A percentile compares a stretch with the other conserved stretches of the same genome.
phyloP scores from a whole-genome alignment of 2,113 vertebrate species.

The Zosterops borbonicus region DNA sequence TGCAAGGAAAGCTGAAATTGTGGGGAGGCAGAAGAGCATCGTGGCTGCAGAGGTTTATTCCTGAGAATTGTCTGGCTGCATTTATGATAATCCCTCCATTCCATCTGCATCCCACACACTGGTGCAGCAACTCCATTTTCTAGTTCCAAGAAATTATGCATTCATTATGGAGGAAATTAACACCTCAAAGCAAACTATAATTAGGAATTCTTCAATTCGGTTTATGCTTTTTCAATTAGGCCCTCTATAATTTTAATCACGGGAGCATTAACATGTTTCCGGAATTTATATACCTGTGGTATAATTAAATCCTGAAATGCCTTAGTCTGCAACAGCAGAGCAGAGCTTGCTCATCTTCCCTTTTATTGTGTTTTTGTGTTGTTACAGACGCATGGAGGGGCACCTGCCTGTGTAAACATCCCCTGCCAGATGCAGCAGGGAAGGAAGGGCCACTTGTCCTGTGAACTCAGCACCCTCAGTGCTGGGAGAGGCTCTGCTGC shows the following conservation, averaged over 20 bases:
- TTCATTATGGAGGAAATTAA: constrained; percentile 79
- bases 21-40: neutral
- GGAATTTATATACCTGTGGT: constrained; percentile 82
- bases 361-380: constrained; percentile 4
- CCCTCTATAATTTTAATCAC: constrained; percentile 84
- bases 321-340: constrained; percentile 65
- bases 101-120: constrained; percentile 43
- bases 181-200: constrained; percentile 83
- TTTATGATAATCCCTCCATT: constrained; percentile 53
- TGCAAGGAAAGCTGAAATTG: neutral
- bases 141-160: constrained; percentile 78
- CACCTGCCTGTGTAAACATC: neutral
- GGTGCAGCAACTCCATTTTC: constrained; percentile 61
- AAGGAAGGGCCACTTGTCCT: neutral
- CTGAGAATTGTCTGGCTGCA: constrained; percentile 26
- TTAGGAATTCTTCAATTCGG: constrained; percentile 83
- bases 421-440: neutral
- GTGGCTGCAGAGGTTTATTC: constrained; percentile 21
- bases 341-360: constrained; percentile 60
- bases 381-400: neutral
- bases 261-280: constrained; percentile 83
- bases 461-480: neutral
- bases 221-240: constrained; percentile 85
- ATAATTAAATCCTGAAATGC: constrained; percentile 79
- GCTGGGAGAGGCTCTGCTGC: neutral